Evolutionary conservation across 2,113 vertebrate genomes (phyloP).

Genomic region (Rhabdornis inornatus): DNA sequence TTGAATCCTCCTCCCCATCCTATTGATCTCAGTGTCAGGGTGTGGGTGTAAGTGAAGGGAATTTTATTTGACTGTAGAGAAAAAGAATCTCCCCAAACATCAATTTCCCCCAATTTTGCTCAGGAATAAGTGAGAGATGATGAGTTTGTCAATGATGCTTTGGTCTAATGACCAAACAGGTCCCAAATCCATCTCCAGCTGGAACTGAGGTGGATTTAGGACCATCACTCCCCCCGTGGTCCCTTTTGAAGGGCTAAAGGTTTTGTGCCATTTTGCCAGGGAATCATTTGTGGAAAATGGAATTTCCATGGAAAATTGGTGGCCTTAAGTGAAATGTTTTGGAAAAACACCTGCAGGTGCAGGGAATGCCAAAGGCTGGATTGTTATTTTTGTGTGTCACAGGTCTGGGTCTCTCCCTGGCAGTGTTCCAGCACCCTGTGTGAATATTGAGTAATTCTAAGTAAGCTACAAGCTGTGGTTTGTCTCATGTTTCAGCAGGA

Average conservation of each 20-base stretch:
- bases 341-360: neutral
- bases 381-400: neutral
- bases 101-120: neutral
- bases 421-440: neutral
- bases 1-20: neutral
- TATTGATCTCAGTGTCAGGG: neutral
- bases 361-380: neutral
- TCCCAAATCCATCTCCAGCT: neutral
- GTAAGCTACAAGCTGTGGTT: neutral
- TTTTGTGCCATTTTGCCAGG: neutral
- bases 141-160: neutral
- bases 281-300: neutral
- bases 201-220: neutral
- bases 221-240: accelerated
- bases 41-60: neutral
- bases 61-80: neutral
- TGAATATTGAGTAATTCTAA: neutral
- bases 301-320: neutral
- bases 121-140: neutral
- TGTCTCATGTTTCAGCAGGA: neutral
- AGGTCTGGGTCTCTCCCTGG: neutral
- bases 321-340: neutral
- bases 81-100: neutral
- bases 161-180: neutral
- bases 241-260: neutral